Evolutionary conservation across 2,113 vertebrate genomes (phyloP).

Genomic region (Osmerus mordax): DNA sequence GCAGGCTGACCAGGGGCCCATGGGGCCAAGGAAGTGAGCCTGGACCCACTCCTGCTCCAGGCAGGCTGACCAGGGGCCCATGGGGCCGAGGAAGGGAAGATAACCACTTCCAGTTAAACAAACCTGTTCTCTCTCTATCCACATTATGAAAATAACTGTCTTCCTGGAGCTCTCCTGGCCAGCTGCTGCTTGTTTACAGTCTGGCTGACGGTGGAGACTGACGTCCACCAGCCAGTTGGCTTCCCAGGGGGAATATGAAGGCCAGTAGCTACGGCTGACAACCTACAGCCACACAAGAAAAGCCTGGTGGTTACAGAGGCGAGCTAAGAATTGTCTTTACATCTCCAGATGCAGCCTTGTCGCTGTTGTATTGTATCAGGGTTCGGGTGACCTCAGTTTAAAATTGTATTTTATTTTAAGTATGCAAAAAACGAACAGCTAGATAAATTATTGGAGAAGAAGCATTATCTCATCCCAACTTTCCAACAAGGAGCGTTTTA

Average conservation of each 20-base stretch:
- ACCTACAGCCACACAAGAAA: no score
- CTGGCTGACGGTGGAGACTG: conserved; percentile 48
- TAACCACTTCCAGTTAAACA: conserved; percentile 68
- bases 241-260: neutral
- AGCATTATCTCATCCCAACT: no score
- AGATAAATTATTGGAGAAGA: no score
- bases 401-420: no score
- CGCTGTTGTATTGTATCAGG: no score
- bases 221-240: conserved; percentile 30
- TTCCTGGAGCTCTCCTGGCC: conserved; percentile 59
- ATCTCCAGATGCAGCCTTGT: no score
- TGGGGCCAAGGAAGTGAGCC: conserved; percentile 46
- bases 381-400: no score
- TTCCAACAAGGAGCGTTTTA: no score
- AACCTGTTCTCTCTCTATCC: conserved; percentile 56
- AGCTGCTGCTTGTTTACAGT: conserved; percentile 61
- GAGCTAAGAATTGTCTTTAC: no score
- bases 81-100: conserved; percentile 54
- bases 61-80: conserved; percentile 31
- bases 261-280: no score
- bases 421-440: no score
- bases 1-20: conserved; percentile 31
- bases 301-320: no score
- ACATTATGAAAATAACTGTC: conserved; percentile 61
- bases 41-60: conserved; percentile 2